These are phyloP conservation scores for Cryptus armator DNA, from an alignment of 2,888 invertebrate genomes.

Conservation along the genomic window DNA sequence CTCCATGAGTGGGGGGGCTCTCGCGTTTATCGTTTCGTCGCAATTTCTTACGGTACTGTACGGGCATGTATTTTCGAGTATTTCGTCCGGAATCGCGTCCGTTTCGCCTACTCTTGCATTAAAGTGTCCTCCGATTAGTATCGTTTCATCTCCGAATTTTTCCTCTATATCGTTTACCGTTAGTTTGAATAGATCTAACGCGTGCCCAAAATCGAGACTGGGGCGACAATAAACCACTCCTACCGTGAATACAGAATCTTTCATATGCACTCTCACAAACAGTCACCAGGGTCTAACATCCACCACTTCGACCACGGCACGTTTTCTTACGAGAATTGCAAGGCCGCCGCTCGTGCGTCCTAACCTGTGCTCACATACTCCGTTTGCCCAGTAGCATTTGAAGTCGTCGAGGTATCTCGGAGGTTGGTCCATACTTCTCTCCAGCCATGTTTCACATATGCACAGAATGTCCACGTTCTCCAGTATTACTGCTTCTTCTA, in stretches of 20 bases:
- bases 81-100: not conserved
- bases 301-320: slow-evolving; percentile 3
- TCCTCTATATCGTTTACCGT: slow-evolving; percentile 1
- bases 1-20: slow-evolving; percentile 3
- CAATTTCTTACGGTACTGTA: not conserved
- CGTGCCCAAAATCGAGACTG: not conserved
- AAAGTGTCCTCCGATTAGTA: not conserved
- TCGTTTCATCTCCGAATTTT: not conserved
- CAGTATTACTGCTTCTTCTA: not conserved
- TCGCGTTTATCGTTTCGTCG: not conserved
- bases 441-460: slow-evolving; percentile 27
- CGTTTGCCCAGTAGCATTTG: slow-evolving; percentile 5
- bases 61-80: not conserved
- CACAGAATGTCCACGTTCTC: slow-evolving; percentile 15
- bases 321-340: not conserved
- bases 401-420: not conserved
- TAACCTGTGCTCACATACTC: not conserved
- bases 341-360: slow-evolving; percentile 39
- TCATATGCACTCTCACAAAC: slow-evolving; percentile 12
- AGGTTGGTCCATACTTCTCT: not conserved
- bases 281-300: slow-evolving; percentile 42
- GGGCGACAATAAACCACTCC: slow-evolving; percentile 16
- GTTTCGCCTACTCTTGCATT: not conserved
- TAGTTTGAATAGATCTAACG: slow-evolving; percentile 8
- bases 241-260: slow-evolving; percentile 7